Conservation (phyloP, 2,113 vertebrate genomes). For the Leucoraja erinaceus region DNA sequence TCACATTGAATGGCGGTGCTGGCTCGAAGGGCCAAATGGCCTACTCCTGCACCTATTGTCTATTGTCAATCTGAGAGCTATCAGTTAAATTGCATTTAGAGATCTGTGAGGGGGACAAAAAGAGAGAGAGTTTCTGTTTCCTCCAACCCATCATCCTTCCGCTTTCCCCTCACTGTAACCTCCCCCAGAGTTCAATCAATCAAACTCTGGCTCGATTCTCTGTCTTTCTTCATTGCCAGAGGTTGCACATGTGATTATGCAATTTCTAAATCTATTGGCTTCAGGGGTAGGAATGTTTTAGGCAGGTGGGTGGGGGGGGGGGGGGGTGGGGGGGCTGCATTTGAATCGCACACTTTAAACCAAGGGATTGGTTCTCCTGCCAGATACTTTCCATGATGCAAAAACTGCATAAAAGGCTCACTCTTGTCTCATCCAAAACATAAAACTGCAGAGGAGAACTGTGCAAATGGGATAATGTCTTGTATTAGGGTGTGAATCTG, state of each 20-base stretch:
- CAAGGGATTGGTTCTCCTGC: not conserved
- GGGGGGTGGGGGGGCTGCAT: not conserved
- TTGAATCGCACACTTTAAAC: too few relatives aligned
- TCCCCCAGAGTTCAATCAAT: not conserved
- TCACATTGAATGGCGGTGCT: too few relatives aligned
- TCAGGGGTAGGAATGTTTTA: too few relatives aligned
- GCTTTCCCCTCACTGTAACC: too few relatives aligned
- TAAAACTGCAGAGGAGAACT: not conserved
- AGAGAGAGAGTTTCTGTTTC: not conserved
- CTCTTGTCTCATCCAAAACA: not conserved
- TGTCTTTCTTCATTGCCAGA: not conserved
- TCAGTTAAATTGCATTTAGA: not conserved
- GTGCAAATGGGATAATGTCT: not conserved
- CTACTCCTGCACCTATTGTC: too few relatives aligned
- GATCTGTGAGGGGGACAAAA: too few relatives aligned
- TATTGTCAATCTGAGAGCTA: not conserved
- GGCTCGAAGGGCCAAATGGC: too few relatives aligned
- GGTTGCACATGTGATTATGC: not conserved
- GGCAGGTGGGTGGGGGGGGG: not conserved
- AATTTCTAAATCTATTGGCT: not conserved
- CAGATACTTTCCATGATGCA: not conserved
- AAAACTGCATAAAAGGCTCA: not conserved
- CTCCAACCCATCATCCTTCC: not conserved
- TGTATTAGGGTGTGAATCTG: too few relatives aligned
- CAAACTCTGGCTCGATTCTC: not conserved